Conservation (phyloP, 2,113 vertebrate genomes). For the Bufo gargarizans region DNA sequence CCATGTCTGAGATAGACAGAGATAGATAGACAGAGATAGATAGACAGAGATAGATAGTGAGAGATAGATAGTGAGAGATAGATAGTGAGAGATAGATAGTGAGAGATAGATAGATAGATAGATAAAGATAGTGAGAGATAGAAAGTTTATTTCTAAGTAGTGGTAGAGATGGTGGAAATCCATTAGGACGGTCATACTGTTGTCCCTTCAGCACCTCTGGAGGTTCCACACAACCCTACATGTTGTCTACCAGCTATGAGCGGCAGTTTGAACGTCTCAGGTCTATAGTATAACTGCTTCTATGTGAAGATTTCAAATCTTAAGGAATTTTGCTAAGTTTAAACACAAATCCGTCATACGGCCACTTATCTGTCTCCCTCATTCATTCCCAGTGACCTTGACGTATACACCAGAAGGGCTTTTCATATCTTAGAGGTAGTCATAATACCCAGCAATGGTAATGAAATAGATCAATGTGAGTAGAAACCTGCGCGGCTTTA, state of each 20-base stretch:
- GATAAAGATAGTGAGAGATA: background rate
- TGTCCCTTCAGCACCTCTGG: background rate
- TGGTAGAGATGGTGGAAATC: background rate
- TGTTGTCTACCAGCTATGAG: background rate
- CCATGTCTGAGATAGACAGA: too few species aligned
- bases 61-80: too few species aligned
- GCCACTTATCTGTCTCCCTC: background rate
- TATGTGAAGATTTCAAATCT: background rate
- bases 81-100: too few species aligned
- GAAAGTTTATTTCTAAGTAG: too few species aligned
- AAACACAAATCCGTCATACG: background rate
- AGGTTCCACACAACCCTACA: background rate
- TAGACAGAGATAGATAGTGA: too few species aligned
- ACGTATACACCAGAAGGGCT: background rate
- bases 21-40: too few species aligned
- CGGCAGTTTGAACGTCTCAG: background rate
- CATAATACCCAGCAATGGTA: background rate
- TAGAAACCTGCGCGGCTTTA: background rate
- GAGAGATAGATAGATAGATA: too few species aligned
- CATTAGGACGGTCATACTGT: background rate
- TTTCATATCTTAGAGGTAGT: background rate
- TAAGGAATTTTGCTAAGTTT: background rate
- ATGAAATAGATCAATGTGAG: background rate
- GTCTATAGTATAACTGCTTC: background rate
- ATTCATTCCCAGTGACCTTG: slow-evolving; percentile 4